phyloP scores from a whole-genome alignment of 2,113 vertebrate species.

The Carassius auratus region DNA sequence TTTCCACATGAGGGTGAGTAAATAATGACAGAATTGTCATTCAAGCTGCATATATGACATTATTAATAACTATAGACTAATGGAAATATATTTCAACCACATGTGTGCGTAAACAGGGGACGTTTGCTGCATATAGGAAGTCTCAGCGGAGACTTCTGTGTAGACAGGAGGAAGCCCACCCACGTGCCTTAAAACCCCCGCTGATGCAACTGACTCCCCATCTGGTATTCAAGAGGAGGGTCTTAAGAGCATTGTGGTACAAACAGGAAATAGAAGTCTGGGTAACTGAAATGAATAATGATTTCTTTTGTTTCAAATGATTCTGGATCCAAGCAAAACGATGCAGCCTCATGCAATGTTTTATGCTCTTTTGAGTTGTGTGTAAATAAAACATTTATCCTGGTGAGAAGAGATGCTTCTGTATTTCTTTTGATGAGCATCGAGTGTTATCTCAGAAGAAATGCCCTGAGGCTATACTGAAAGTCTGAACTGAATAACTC shows the following conservation, averaged over 20 bases:
- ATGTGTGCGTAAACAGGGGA: not conserved
- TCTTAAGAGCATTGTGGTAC: not conserved
- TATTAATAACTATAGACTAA: not conserved
- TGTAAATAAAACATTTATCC: not conserved
- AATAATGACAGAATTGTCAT: not conserved
- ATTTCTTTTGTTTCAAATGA: not conserved
- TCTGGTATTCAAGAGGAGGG: not conserved
- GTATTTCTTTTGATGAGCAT: not conserved
- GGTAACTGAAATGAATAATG: not conserved
- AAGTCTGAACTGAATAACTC: too few relatives aligned
- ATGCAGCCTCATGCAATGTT: not conserved
- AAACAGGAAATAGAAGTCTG: not conserved
- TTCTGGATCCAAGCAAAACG: not conserved
- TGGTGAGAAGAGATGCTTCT: not conserved
- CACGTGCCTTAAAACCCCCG: slow-evolving; percentile 1
- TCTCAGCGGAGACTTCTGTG: not conserved
- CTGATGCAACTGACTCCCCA: not conserved
- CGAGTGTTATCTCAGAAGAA: not conserved
- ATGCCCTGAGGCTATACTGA: not conserved
- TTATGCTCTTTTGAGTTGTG: not conserved
- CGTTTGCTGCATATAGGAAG: slow-evolving; percentile 2
- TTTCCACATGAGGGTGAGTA: not conserved
- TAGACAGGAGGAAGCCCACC: slow-evolving; percentile 30
- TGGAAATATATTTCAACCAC: slow-evolving; percentile 3
- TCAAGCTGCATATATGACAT: too few relatives aligned